These are phyloP conservation scores for Cantharis lateralis DNA, from an alignment of 2,888 invertebrate species.

Conservation along the genomic window DNA sequence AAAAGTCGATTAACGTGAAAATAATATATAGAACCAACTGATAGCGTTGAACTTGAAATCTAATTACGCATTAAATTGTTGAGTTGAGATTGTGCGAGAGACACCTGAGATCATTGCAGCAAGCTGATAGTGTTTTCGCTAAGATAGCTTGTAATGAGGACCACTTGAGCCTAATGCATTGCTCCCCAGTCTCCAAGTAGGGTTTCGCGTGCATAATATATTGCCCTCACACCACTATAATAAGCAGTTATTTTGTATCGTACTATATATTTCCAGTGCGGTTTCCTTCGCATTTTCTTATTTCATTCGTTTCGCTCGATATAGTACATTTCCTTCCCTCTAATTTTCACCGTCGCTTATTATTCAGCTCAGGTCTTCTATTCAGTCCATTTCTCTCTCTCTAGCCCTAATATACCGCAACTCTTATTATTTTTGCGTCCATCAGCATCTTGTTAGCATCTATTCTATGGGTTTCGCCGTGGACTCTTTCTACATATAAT, in stretches of 20 bases:
- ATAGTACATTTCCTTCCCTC: constrained; percentile 39
- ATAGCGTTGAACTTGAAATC: constrained; percentile 7
- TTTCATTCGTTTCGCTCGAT: constrained; percentile 39
- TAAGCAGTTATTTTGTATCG: constrained; percentile 35
- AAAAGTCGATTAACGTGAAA: background rate
- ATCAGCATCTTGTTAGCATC: constrained; percentile 52
- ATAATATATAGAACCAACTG: background rate
- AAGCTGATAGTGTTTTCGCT: constrained; percentile 25
- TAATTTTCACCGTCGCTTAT: constrained; percentile 47
- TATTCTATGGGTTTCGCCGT: constrained; percentile 34
- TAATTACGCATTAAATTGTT: constrained; percentile 25
- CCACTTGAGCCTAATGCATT: constrained; percentile 41
- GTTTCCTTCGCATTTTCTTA: constrained; percentile 37
- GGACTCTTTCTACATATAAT: constrained; percentile 46
- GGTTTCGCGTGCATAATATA: constrained; percentile 33
- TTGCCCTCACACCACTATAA: constrained; percentile 33
- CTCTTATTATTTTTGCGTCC: constrained; percentile 51
- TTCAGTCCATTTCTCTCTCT: constrained; percentile 32
- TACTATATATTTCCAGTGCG: constrained; percentile 33
- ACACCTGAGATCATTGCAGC: constrained; percentile 34
- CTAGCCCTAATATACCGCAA: constrained; percentile 33
- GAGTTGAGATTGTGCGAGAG: constrained; percentile 31
- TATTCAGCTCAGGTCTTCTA: constrained; percentile 46
- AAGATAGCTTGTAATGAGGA: constrained; percentile 34
- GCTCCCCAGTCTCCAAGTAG: constrained; percentile 38